Evolutionary conservation across 2,888 invertebrate species (phyloP).

Genomic region (Melanotus villosus): DNA sequence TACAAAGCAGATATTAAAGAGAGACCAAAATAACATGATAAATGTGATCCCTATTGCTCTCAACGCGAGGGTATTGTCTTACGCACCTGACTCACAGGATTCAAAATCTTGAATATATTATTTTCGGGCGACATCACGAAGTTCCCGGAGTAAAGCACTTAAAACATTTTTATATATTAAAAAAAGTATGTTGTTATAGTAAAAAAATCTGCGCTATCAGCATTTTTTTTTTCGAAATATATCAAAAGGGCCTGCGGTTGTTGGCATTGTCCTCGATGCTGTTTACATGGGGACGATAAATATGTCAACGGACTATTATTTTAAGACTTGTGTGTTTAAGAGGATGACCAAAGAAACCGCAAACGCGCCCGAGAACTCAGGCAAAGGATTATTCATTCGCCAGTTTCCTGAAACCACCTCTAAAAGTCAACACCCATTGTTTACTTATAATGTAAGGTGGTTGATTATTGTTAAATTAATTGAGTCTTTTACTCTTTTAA

Average conservation of each 20-base stretch:
- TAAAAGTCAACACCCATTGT: too few species aligned
- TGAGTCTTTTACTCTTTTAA: too few species aligned
- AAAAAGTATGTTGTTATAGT: too few species aligned
- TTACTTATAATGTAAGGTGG: too few species aligned
- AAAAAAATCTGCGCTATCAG: too few species aligned
- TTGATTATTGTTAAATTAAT: too few species aligned
- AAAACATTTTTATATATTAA: too few species aligned
- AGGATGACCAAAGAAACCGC: background rate
- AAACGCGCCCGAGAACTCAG: too few species aligned
- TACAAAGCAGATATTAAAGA: constrained; percentile 32
- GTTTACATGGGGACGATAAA: constrained; percentile 2
- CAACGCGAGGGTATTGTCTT: constrained; percentile 28
- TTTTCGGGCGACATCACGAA: background rate
- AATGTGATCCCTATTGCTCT: constrained; percentile 20
- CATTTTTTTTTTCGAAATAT: too few species aligned
- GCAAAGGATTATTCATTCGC: too few species aligned
- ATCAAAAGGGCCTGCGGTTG: background rate
- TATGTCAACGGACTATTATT: constrained; percentile 4
- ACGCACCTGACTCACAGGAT: constrained; percentile 29
- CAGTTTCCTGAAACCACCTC: too few species aligned
- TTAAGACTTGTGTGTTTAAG: constrained; percentile 1
- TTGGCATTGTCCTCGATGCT: background rate
- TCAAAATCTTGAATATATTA: constrained; percentile 33
- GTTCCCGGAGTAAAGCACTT: background rate
- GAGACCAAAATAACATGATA: constrained; percentile 29